Conservation (phyloP, 2,113 vertebrate genomes). For the Hippoglossus stenolepis region DNA sequence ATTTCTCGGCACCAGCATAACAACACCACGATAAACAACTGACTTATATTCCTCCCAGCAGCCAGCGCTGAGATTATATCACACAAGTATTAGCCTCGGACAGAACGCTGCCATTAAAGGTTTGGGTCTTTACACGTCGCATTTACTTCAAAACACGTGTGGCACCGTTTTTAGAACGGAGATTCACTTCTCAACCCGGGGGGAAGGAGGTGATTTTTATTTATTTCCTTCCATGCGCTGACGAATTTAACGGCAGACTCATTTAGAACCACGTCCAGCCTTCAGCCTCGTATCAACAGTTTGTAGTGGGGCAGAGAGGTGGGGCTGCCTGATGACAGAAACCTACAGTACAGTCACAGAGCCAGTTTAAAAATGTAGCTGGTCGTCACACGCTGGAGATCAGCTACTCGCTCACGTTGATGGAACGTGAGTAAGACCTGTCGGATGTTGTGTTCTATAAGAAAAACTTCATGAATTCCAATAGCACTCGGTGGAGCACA, state of each 20-base stretch:
- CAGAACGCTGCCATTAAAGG: constrained; percentile 44
- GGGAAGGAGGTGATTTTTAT: background rate
- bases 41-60: constrained; percentile 48
- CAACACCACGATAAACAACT: constrained; percentile 63
- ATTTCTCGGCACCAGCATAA: constrained; percentile 67
- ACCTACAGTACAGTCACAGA: too few relatives aligned
- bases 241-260: background rate
- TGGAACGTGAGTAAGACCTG: background rate
- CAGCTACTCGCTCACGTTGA: background rate
- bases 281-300: too few relatives aligned
- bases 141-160: constrained; percentile 24
- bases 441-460: background rate
- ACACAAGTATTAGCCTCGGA: constrained; percentile 32
- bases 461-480: background rate
- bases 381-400: background rate
- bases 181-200: background rate
- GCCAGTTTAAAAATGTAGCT: too few relatives aligned
- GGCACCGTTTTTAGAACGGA: constrained; percentile 23
- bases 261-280: background rate
- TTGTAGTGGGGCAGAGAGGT: too few relatives aligned
- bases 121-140: constrained; percentile 25
- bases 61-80: constrained; percentile 48
- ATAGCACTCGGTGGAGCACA: too few relatives aligned
- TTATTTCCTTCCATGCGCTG: too few relatives aligned
- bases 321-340: too few relatives aligned